Base-by-base conservation (phyloP, 2,797 vertebrate genomes). In the Scyliorhinus canicula region DNA sequence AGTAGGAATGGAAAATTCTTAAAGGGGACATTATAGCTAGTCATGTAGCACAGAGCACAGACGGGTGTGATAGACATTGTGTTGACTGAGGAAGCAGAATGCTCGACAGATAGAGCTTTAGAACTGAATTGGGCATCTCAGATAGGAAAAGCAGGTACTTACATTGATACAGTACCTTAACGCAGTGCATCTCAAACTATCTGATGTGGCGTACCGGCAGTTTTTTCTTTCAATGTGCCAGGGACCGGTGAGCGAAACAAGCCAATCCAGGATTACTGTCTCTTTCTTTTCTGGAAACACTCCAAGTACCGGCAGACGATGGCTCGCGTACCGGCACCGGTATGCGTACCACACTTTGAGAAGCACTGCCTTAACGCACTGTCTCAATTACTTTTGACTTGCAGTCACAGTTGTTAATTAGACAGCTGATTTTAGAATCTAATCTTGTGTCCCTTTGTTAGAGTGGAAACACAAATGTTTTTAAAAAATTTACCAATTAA, bases 1-100 rank as follows among this genome's bases (percentile, higher is more conserved):
- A 52, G 28, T 71, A 26, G 60, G 7, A 65, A 65, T 91, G 60
- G n/a, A 94, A 90, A 74, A 94, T 69, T 71, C 24, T 94, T 94
- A 94, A 94, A 71, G 67, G 67, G 28, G 14, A 52, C 5, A 31
- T 52, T 31, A 93, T 14, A n/a, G 19, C 24, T 93, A 28, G 26
- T 91, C 55, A 35, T 47, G 35, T 60, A 19, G 35, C 35, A 57
- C 19, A 16, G 16, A 82, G 12, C 50, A 55, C 85, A n/a, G 85
- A 57, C 21, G 60, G 12, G 26, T 91, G n/a, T 44, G 9, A 26
- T 44, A 40, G 57, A 91, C 11, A 65, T 21, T 40, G 60, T 11
- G n/a, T 26, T 31, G 40, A 44, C n/a, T 9, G 16, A 63, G 35
- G 19, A 91, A 63, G 85, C 85, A 44, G 5, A 44, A n/a, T 21